Evolutionary conservation across 2,797 vertebrate genomes (phyloP).

Genomic region (Rallus crepitans): DNA sequence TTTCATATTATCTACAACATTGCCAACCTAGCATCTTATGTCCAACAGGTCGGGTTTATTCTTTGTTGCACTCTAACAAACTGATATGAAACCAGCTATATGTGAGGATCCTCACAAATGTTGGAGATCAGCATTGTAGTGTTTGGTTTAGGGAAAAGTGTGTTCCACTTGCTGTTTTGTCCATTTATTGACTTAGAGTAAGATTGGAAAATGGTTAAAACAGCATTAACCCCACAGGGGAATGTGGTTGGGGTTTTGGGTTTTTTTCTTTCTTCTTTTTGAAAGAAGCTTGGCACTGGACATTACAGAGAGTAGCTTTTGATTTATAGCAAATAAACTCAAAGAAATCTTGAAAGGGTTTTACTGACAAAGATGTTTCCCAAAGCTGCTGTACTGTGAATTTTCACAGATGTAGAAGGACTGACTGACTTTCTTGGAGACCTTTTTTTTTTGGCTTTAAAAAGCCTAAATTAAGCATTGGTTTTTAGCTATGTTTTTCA

Average conservation of each 20-base stretch:
- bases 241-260: background rate
- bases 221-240: background rate
- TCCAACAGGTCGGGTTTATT: rapidly evolving
- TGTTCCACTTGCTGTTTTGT: background rate
- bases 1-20: background rate
- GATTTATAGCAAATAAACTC: background rate
- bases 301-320: background rate
- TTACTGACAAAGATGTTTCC: background rate
- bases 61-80: background rate
- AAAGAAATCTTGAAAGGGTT: background rate
- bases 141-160: background rate
- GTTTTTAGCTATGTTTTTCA: background rate
- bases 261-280: background rate
- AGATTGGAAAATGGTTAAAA: background rate
- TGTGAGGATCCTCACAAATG: background rate
- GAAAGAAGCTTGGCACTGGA: background rate
- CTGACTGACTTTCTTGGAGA: background rate
- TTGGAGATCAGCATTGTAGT: background rate
- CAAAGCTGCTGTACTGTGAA: background rate
- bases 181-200: background rate
- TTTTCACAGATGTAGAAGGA: background rate
- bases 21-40: background rate
- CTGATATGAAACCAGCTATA: background rate
- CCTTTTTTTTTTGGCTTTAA: background rate
- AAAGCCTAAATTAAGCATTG: background rate